A percentile compares a stretch with the other conserved stretches of the same genome.
phyloP scores from a whole-genome alignment of 2,888 invertebrate species.

The Aphidius colemani region DNA sequence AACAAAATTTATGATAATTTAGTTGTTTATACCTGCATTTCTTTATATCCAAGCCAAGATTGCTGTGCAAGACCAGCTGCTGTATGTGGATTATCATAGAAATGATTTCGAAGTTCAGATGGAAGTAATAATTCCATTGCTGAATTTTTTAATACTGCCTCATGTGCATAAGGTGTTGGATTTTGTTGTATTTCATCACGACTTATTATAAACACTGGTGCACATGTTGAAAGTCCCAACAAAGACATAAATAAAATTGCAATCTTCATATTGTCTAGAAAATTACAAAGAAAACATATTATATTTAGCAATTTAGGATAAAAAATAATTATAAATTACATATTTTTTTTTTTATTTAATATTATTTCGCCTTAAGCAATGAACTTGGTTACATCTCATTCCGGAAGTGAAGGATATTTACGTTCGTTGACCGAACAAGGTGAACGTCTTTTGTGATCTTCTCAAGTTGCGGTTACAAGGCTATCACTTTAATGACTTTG shows the following conservation, averaged over 20 bases:
- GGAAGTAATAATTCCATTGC: slow-evolving; percentile 76
- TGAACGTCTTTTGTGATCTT: too few species aligned
- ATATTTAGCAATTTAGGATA: too few species aligned
- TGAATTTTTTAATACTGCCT: slow-evolving; percentile 74
- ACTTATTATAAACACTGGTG: too few species aligned
- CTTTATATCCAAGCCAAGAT: slow-evolving; percentile 78
- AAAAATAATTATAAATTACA: too few species aligned
- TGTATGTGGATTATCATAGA: slow-evolving; percentile 77
- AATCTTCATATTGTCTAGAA: slow-evolving; percentile 29
- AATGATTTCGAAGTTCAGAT: slow-evolving; percentile 70
- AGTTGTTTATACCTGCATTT: slow-evolving; percentile 64
- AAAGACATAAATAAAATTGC: slow-evolving; percentile 35
- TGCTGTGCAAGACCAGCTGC: slow-evolving; percentile 77
- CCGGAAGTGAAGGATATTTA: too few species aligned
- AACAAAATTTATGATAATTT: too few species aligned
- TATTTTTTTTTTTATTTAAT: too few species aligned
- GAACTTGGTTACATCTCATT: too few species aligned
- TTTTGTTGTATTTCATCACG: slow-evolving; percentile 21
- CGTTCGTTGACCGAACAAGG: too few species aligned
- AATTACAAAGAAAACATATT: neutral
- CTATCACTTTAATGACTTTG: too few species aligned
- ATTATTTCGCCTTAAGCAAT: too few species aligned
- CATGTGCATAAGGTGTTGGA: slow-evolving; percentile 63
- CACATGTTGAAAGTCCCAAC: slow-evolving; percentile 36
- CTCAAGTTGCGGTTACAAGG: too few species aligned